Evolutionary conservation across 2,797 vertebrate species (phyloP).

Genomic region (Sebastes minor): DNA sequence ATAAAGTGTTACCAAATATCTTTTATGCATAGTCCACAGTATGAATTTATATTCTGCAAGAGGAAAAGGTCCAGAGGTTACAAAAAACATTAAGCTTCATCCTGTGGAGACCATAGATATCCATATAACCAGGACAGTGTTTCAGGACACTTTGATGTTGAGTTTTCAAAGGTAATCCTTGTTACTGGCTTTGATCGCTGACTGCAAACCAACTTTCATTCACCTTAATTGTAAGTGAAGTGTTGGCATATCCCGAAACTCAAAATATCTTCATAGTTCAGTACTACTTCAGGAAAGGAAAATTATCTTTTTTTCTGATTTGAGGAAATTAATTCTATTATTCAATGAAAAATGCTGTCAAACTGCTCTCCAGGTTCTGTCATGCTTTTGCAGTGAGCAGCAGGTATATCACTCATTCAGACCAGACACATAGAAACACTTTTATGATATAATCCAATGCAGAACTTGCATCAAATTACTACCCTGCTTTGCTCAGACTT

Average conservation of each 20-base stretch:
- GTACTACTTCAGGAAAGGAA: no score
- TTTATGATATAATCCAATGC: not conserved
- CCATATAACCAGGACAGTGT: not conserved
- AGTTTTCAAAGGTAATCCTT: not conserved
- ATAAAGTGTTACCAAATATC: not conserved
- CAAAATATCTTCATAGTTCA: no score
- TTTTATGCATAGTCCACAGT: not conserved
- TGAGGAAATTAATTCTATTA: not conserved
- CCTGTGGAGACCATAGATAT: not conserved
- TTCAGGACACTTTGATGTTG: not conserved
- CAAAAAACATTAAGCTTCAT: not conserved
- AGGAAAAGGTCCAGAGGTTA: not conserved
- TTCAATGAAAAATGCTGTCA: not conserved
- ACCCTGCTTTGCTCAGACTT: not conserved
- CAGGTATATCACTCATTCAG: not conserved
- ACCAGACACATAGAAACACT: not conserved
- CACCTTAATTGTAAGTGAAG: not conserved
- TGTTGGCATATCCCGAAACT: not conserved
- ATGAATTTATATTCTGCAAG: not conserved
- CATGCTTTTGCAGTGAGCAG: no score
- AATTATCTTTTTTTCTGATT: no score
- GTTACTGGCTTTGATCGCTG: not conserved
- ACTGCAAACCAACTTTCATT: not conserved
- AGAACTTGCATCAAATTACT: not conserved
- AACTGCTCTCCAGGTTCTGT: not conserved